A percentile compares a stretch with the other conserved stretches of the same genome.
phyloP scores from a whole-genome alignment of 2,113 vertebrate genomes.

The Ochotona curzoniae region DNA sequence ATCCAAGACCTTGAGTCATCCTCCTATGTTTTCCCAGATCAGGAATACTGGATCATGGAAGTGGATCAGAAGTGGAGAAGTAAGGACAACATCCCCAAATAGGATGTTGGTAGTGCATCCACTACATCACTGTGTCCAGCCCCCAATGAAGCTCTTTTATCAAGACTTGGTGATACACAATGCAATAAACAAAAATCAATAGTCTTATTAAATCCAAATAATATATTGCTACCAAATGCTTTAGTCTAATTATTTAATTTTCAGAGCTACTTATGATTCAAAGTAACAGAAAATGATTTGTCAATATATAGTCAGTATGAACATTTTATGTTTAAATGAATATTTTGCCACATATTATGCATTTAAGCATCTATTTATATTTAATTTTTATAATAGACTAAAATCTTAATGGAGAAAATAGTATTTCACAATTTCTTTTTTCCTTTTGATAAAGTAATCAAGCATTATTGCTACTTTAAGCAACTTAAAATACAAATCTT shows the following conservation, averaged over 20 bases:
- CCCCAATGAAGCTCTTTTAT: too few species aligned
- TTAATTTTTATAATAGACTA: conserved; percentile 35
- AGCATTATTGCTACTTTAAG: conserved; percentile 79
- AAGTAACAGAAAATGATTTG: background rate
- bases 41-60: too few species aligned
- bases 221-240: background rate
- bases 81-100: too few species aligned
- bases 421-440: conserved; percentile 21
- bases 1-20: too few species aligned
- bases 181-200: background rate
- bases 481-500: conserved; percentile 79
- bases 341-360: conserved; percentile 56
- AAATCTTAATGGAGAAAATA: conserved; percentile 49
- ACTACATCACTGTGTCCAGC: too few species aligned
- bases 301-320: background rate
- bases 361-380: conserved; percentile 62
- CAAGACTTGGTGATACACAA: background rate
- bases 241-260: conserved; percentile 23
- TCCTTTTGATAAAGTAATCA: conserved; percentile 53
- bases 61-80: too few species aligned
- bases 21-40: too few species aligned
- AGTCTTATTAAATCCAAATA: background rate
- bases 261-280: background rate
- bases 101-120: too few species aligned
- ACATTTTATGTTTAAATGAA: conserved; percentile 65